A percentile compares a stretch with the other conserved stretches of the same genome.
Conservation (phyloP, 2,113 vertebrate species). For the Chloropsis hardwickii region DNA sequence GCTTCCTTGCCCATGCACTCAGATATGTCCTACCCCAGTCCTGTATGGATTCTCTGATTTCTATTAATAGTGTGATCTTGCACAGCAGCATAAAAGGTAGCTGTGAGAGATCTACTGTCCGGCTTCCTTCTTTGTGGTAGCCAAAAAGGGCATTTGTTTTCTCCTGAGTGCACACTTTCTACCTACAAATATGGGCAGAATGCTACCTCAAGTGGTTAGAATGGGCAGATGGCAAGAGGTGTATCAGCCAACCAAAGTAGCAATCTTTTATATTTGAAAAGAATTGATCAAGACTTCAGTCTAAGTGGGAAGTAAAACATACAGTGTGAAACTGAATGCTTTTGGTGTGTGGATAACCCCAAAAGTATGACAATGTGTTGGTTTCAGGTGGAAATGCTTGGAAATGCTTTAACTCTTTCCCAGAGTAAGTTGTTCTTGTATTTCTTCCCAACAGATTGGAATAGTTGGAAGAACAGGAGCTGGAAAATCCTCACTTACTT, state of each 20-base stretch:
- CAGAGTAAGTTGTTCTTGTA: neutral
- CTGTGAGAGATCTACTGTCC: neutral
- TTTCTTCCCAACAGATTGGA: slow-evolving; percentile 79
- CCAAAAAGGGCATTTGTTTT: neutral
- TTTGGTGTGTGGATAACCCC: neutral
- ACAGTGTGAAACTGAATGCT: neutral
- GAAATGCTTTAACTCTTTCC: neutral
- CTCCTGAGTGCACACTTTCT: neutral
- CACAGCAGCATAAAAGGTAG: neutral
- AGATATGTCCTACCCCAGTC: fast-evolving
- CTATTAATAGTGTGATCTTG: neutral
- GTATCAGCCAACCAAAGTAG: neutral
- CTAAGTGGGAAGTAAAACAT: neutral
- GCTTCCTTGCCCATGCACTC: fast-evolving
- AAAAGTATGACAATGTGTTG: fast-evolving
- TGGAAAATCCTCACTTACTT: slow-evolving; percentile 91
- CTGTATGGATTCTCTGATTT: neutral
- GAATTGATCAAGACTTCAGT: neutral
- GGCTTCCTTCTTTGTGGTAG: neutral
- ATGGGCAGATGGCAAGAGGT: neutral
- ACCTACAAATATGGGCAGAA: neutral
- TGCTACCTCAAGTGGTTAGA: neutral
- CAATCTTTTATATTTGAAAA: neutral
- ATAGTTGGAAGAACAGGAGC: slow-evolving; percentile 95
- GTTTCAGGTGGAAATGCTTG: neutral